Evolutionary conservation across 2,888 invertebrate genomes (phyloP), one percentile per base, ranked within the genome.

Genomic region (Drosophila prostipennis): DNA sequence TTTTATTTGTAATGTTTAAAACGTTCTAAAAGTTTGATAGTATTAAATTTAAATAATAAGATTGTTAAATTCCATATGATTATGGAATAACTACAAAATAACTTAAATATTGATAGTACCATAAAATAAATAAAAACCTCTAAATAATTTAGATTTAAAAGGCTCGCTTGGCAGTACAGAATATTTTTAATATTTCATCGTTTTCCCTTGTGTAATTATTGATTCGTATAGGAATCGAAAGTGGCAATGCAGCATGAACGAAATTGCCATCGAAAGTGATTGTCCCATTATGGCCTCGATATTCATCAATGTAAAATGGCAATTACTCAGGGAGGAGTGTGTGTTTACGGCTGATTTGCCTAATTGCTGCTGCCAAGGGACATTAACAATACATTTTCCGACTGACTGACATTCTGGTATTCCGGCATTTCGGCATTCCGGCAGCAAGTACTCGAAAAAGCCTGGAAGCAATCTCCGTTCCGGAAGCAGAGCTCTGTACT

Each of bases 331-430:
- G 36, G 13, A 13, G 34, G 49, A 32, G 32, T 45, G 49, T 57
- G 51, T 37, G 42, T 80, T 76, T 26, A 76, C 56, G 52, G 69
- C n/a, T 36, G 65, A 64, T 77, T 74, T 67, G 49, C 55, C 39
- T 67, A 73, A 77, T 64, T 64, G 61, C 49, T 40, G 58, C 43
- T 59, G 46, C 40, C 29, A 37, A 55, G 68, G 56, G 46, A 58
- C 72, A 77, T 77, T 77, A 64, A 56, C 36, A 56, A 69, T 6
- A 51, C 34, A 76, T 64, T 60, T 70, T 67, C 52, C 58, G 58
- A 73, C 60, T 73, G 39, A 37, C 49, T 60, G 36, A 11, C 16
- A 65, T 53, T 54, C 45, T 39, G 39, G 39, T 8, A 39, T 39
- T 39, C 39, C n/a, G 26, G 26, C 26, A 26, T 26, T 29, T 2